Evolutionary conservation across 2,888 invertebrate genomes (phyloP).

Genomic region (Melanostoma scalare): DNA sequence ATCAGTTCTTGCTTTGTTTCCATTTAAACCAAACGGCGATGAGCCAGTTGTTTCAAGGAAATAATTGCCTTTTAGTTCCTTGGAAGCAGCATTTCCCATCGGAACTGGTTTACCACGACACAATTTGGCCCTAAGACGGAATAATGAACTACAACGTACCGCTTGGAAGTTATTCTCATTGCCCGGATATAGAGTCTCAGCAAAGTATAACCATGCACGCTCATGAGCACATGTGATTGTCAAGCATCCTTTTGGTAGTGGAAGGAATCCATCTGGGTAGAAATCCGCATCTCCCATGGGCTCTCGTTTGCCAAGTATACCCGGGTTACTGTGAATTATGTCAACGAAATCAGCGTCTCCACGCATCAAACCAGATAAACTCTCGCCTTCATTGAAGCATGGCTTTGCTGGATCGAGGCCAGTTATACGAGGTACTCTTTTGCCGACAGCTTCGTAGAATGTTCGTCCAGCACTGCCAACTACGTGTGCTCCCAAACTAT

Average conservation of each 20-base stretch:
- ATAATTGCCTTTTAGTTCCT: conserved; percentile 77
- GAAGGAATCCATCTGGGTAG: conserved; percentile 78
- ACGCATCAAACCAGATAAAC: neutral
- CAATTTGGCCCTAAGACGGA: conserved; percentile 73
- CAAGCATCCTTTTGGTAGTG: conserved; percentile 77
- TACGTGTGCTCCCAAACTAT: conserved; percentile 79
- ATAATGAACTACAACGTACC: conserved; percentile 75
- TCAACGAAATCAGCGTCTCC: conserved; percentile 79
- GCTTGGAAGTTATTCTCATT: conserved; percentile 77
- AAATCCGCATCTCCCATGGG: conserved; percentile 79
- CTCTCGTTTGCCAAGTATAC: conserved; percentile 77
- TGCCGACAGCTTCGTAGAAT: conserved; percentile 75
- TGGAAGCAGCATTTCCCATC: conserved; percentile 78
- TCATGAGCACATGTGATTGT: conserved; percentile 77
- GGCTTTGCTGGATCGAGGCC: conserved; percentile 78
- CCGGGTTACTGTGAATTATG: conserved; percentile 78
- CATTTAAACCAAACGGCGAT: conserved; percentile 15
- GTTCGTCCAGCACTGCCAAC: conserved; percentile 77
- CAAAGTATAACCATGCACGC: conserved; percentile 78
- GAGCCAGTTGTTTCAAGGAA: conserved; percentile 74
- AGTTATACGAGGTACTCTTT: conserved; percentile 77
- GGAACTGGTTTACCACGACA: conserved; percentile 75
- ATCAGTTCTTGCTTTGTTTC: neutral
- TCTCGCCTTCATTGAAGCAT: conserved; percentile 34
- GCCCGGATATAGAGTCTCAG: conserved; percentile 77